Evolutionary conservation across 2,888 invertebrate species (phyloP), one percentile per base, ranked within the genome.

Genomic region (Sphaerophoria taeniata): DNA sequence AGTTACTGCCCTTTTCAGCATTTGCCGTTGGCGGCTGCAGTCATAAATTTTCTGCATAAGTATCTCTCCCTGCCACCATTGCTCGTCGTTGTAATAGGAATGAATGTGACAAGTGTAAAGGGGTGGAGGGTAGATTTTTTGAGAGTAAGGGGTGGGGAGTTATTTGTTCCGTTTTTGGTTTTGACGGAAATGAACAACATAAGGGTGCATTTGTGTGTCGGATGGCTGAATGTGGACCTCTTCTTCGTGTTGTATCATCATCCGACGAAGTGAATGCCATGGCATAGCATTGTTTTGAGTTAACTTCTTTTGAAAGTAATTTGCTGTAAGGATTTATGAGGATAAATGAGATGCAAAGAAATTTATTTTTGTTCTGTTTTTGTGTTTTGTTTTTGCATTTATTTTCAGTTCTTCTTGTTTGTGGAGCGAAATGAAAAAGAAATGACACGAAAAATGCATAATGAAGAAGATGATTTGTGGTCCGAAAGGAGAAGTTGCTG

Each of bases 11-110:
- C 39, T 39, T 24, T 9, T 7, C 7, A 47, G 16, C 58, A 84
- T 74, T 76, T 49, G 49, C 49, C 16, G n/a, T 0, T 11, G 43
- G 43, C 31, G 43, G 45, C 80, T 77, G 56, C 71, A 85, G 85
- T 81, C 85, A 85, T 85, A 85, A 85, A 85, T 85, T 85, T 70
- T 85, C 69, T 80, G 81, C 85, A 85, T 85, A 85, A 85, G 85
- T 85, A 85, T 85, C 67, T 53, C 85, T 76, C 39, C 31, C 85
- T 81, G 81, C 81, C 85, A 81, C 63, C 63, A 24, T 24, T 24
- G 24, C 24, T 24, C 24, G 24, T 24, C 24, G 24, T 24, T 24
- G 63, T 81, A 81, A 85, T 85, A 73, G 76, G 81, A 72, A 85
- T 81, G 81, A 73, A 85, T 85, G 81, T 81, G 81, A 85, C 81